Evolutionary conservation across 2,113 vertebrate species (phyloP), one percentile per base, ranked within the genome.

Genomic region (Leptobrachium leishanense): DNA sequence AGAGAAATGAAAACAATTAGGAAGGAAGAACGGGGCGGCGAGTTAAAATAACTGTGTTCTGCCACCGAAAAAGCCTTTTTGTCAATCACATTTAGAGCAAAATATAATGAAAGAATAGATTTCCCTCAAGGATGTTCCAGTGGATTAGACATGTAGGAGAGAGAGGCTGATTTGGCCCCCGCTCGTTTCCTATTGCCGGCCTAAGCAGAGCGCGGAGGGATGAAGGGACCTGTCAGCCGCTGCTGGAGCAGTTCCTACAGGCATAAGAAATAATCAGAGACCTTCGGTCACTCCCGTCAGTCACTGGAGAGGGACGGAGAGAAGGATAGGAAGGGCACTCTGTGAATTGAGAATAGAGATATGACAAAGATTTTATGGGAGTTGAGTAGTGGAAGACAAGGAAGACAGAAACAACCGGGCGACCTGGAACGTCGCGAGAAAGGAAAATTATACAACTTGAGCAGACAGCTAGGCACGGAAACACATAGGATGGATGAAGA

Each of bases 1-100:
- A 80, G 77, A 80, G 71, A 74, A 80, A 74, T 80, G 77, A 80
- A 80, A 80, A 80, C 71, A 80, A 80, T 80, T 80, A 80, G 71
- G 74, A 74, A 64, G 46, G 55, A 65, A n/a, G 68, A 80, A 72
- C 50, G 63, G 71, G 20, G 42, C 43, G 71, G 68, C 42, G 31
- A 74, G 71, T 74, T 79, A 80, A 68, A 80, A 80, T 68, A 80
- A 80, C 77, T 15, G 77, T 80, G 77, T 43, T 67, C 77, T 31
- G 70, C 77, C 70, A 74, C 63, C 54, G 77, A 74, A 59, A 80
- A 80, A 80, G 62, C 77, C 71, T 74, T 80, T 80, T 74, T 74
- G 77, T 80, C 77, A 80, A 80, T 80, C 77, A 80, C 70, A 80
- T 80, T 80, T 80, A 74, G 70, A 68, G 70, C 68, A 72, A 80